phyloP scores from a whole-genome alignment of 2,888 invertebrate species.

The Cerceris ruficornis region DNA sequence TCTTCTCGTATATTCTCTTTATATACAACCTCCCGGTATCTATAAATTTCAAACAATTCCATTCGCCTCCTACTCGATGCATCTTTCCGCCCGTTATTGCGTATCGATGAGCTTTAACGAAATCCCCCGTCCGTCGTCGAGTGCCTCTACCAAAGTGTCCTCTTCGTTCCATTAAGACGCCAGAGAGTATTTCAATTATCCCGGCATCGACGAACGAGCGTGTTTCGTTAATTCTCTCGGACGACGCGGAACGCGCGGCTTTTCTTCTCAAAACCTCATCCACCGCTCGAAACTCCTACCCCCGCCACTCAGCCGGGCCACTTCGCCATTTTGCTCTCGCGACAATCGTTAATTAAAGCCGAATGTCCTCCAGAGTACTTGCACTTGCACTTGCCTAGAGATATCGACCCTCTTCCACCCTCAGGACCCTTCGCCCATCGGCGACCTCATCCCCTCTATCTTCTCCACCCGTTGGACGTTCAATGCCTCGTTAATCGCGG shows the following conservation, averaged over 20 bases:
- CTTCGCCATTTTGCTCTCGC: conserved; percentile 48
- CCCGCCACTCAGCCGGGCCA: conserved; percentile 36
- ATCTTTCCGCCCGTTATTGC: too few relatives aligned
- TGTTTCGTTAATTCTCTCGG: conserved; percentile 41
- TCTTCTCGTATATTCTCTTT: too few relatives aligned
- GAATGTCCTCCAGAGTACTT: conserved; percentile 49
- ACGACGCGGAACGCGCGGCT: conserved; percentile 21
- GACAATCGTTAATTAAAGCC: conserved; percentile 68
- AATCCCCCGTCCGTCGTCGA: too few relatives aligned
- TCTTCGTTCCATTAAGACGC: background rate
- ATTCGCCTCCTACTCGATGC: too few relatives aligned
- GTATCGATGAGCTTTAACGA: too few relatives aligned
- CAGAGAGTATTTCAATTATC: background rate
- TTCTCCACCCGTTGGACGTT: conserved; percentile 30
- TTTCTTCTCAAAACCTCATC: conserved; percentile 13
- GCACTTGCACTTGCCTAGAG: conserved; percentile 44
- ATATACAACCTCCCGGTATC: too few relatives aligned
- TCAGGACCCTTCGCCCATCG: background rate
- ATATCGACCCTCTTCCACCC: conserved; percentile 1
- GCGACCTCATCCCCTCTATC: background rate
- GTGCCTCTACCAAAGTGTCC: too few relatives aligned
- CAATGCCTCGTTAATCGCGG: conserved; percentile 62
- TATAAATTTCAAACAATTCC: too few relatives aligned
- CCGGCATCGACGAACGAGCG: conserved; percentile 9
- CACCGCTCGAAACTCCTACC: background rate